These are phyloP conservation scores for Psittacula cyanocephala DNA, from an alignment of 2,113 vertebrate species.

Conservation along the genomic window DNA sequence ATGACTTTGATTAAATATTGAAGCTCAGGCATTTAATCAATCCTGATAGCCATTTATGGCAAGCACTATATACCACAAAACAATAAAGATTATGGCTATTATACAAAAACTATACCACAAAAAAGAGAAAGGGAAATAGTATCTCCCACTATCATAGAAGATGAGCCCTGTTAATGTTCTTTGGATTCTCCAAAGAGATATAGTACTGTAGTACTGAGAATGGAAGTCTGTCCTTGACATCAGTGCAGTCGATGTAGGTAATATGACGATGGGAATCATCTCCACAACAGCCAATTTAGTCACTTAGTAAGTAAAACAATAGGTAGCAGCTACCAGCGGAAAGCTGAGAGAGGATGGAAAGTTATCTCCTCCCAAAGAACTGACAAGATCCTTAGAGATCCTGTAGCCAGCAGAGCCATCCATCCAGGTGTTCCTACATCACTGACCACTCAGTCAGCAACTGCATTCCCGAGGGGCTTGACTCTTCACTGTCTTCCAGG, in stretches of 20 bases:
- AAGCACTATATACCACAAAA: not conserved
- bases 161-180: not conserved
- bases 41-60: not conserved
- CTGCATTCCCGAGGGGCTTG: not conserved
- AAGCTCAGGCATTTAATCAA: conserved; percentile 19
- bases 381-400: not conserved
- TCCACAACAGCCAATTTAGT: not conserved
- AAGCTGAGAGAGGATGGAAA: not conserved
- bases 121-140: not conserved
- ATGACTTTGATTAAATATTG: conserved; percentile 43
- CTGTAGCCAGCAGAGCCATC: not conserved
- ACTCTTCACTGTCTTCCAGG: not conserved
- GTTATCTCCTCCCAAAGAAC: not conserved
- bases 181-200: not conserved
- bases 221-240: not conserved
- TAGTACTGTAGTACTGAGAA: not conserved
- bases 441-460: not conserved
- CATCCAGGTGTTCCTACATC: not conserved
- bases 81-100: conserved; percentile 2
- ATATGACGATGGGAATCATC: not conserved
- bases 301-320: not conserved
- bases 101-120: not conserved
- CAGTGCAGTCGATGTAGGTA: not conserved
- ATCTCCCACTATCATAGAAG: not conserved
- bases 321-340: not conserved